Percentiles rank a stretch among this genome's conserved stretches.
These are phyloP conservation scores for Gambusia holbrooki DNA, from an alignment of 2,113 vertebrate genomes.

Conservation along the genomic window DNA sequence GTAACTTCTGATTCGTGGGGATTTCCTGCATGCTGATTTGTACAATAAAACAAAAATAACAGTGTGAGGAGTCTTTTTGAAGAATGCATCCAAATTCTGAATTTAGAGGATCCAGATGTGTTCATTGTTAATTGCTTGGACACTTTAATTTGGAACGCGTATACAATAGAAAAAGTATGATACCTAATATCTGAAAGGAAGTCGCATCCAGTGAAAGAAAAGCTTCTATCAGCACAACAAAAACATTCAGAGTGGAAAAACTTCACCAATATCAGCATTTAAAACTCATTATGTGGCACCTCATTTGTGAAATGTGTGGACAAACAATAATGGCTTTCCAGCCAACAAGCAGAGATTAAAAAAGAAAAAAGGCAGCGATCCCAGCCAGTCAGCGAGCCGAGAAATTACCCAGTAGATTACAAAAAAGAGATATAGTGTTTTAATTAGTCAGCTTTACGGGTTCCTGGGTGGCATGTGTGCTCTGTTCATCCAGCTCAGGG, in stretches of 20 bases:
- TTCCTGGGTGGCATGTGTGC: neutral
- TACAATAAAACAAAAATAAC: too few species aligned
- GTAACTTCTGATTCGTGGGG: too few species aligned
- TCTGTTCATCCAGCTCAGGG: neutral
- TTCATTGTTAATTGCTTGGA: neutral
- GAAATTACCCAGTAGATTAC: conserved; percentile 2
- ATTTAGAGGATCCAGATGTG: neutral
- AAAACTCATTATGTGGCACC: conserved; percentile 5
- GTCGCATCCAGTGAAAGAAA: neutral
- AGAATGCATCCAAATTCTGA: too few species aligned
- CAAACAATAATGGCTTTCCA: conserved; percentile 9
- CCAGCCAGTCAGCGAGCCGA: neutral
- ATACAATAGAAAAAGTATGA: neutral
- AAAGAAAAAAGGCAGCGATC: neutral
- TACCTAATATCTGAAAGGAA: neutral
- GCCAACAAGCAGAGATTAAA: neutral
- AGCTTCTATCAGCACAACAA: neutral
- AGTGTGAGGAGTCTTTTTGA: too few species aligned
- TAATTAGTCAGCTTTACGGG: conserved; percentile 4
- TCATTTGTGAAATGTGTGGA: conserved; percentile 11
- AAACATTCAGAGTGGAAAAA: neutral
- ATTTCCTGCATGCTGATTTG: too few species aligned
- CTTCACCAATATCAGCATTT: neutral
- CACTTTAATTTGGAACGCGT: neutral
- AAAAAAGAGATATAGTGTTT: conserved; percentile 11